Evolutionary conservation across 1,140 invertebrate genomes (phyloP), one percentile per base, ranked within the genome.

Genomic region (Rhopalosiphum padi): DNA sequence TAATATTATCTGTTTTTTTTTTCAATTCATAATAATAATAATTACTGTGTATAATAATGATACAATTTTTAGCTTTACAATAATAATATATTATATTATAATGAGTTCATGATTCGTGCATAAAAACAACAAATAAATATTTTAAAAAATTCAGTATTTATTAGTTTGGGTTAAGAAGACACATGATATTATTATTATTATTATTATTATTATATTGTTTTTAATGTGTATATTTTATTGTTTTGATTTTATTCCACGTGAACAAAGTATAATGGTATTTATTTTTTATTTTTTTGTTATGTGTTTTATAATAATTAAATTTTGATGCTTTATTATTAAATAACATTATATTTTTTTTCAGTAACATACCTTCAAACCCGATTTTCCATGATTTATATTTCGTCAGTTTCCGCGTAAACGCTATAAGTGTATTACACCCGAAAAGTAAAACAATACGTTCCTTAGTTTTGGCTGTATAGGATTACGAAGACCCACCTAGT

Each of bases 181-280:
- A 37, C 37, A 89, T 51, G 51, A 46, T 46, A 85, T 25, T 85
- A 85, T 23, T 41, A 35, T 60, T n/a, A n/a, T n/a, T n/a, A n/a
- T n/a, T 46, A 85, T 25, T 85, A 85, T 23, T 83, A 83, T 85
- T 43, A 43, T 41, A 46, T 90, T 68, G 35, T 92, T 83, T 82
- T 55, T n/a, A 55, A 86, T 93, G 41, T 93, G 82, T 93, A 93
- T 85, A 55, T 93, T 86, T 53, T 86, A 85, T 93, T 82, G 77
- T 93, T 92, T 86, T 85, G 48, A 48, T 93, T 93, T 93, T 93
- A 92, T 92, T 92, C 77, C 91, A 93, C 82, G 91, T 37, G 91
- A 93, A 93, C 82, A 93, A 93, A 92, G 22, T 55, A 85, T 93
- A 90, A 92, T 37, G 91, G 48, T 85, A 85, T 43, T 91, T 91